Percentiles rank a stretch among this genome's conserved stretches.
phyloP scores from a whole-genome alignment of 2,113 vertebrate species.

The Ctenodactylus gundi region DNA sequence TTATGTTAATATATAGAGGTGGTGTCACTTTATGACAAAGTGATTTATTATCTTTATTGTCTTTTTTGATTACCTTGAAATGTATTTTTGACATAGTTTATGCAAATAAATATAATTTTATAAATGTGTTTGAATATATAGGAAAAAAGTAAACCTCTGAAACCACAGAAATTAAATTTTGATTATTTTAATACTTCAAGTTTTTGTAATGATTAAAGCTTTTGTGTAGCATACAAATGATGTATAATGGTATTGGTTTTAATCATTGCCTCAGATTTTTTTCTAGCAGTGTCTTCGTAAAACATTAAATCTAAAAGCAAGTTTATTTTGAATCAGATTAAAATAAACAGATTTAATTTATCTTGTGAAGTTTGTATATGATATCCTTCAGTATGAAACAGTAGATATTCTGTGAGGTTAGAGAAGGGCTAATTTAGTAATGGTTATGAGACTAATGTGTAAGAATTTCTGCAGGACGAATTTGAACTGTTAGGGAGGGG shows the following conservation, averaged over 20 bases:
- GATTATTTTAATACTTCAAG: constrained; percentile 5
- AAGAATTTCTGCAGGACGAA: not conserved
- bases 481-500: not conserved
- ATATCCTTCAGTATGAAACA: constrained; percentile 3
- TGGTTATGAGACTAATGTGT: not conserved
- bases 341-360: constrained; percentile 36
- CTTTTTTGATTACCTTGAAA: not conserved
- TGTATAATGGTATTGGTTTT: constrained; percentile 36
- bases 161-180: constrained; percentile 31
- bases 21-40: constrained; percentile 26
- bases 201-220: constrained; percentile 46
- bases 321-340: constrained; percentile 50
- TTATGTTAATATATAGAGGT: not conserved
- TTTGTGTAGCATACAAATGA: constrained; percentile 27
- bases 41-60: constrained; percentile 36
- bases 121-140: constrained; percentile 32
- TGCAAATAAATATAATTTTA: constrained; percentile 21
- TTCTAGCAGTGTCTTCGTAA: constrained; percentile 32
- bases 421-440: not conserved
- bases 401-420: constrained; percentile 34
- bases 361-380: constrained; percentile 21
- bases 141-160: constrained; percentile 47
- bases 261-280: not conserved
- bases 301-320: constrained; percentile 40
- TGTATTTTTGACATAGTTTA: constrained; percentile 30